Evolutionary conservation across 2,113 vertebrate species (phyloP), one percentile per base, ranked within the genome.

Genomic region (Archilochus colubris): DNA sequence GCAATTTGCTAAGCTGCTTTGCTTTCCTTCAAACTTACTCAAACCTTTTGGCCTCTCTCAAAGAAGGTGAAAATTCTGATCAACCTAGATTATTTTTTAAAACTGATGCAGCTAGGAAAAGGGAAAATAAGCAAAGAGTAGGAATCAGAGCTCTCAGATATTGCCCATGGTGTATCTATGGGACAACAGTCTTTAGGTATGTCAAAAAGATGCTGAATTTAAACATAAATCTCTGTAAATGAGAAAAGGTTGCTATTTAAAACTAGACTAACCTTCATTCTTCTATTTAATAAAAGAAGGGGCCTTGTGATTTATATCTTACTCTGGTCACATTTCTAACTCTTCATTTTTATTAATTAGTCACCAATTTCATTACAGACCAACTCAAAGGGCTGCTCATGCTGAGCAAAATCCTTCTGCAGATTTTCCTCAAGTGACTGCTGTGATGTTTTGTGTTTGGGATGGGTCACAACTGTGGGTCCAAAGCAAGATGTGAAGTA

Each of bases 401-500:
- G 21, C 40, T 82, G 55, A 55, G 61, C 15, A 95, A 93, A 91
- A 94, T 91, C 24, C n/a, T 76, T 76, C 62, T 46, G 55, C 75
- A 83, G 68, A 62, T 86, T 94, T 95, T 90, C 31, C 55, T 88
- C 20, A 50, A 89, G 33, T 86, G 80, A 88, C 57, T 88, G 55
- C 67, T 90, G 48, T 93, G 82, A 93, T 76, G 90, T 96, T 95
- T 95, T 2, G 1, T 73, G 89, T 89, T 58, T 93, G 82, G 89
- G 63, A 57, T 55, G 53, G 80, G 68, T 94, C 68, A 72, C 31
- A 92, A 72, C 30, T 75, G 43, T 72, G 38, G 10, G 31, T 86
- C 93, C 68, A 88, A 86, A 86, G 43, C 55, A 88, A 92, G 80
- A 80, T 72, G 86, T 92, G 76, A 95, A 93, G 73, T 51, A 83